Base-by-base conservation (phyloP, 2,797 vertebrate genomes). In the Spea hammondii region DNA sequence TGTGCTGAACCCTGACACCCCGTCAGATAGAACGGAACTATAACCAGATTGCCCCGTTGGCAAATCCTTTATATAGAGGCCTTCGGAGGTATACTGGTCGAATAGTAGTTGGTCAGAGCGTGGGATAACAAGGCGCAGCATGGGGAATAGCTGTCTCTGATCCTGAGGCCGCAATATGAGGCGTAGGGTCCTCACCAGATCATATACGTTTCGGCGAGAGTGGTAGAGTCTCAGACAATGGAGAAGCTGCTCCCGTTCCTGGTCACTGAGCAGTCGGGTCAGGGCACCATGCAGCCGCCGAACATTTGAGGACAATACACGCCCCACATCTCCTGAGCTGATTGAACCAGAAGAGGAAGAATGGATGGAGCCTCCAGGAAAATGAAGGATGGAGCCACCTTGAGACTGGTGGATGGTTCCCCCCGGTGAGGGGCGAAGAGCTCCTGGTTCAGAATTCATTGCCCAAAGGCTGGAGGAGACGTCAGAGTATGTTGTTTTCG, bases 61-160 rank as follows among this genome's bases (percentile, higher is more conserved):
- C 54, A 77, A n/a, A 53, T 93, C 88, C 76, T 93, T 94, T 65
- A 98, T 83, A 84, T 96, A 98, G 59, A 95, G 94, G 60, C 97
- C 97, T 87, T 98, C 95, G 0, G 96, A 95, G 0, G 97, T 99
- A 88, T 99, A 98, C 83, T 96, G 97, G 85, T 99, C 97, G 82
- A 99, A 99, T 72, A 99, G 94, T 1, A 98, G 93, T 93, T 99
- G 97, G 88, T 99, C 97, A 0, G 97, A 97, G 81, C 96, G 94
- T 9, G 97, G 97, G 83, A 98, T 95, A 83, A 98, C 97, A 79
- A 97, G 90, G 13, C 97, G 93, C 80, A 99, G 91, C 94, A 99
- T 93, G 83, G 97, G 97, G 75, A 99, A 91, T 70, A 99, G 95
- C 87, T 97, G 96, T 51, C 96, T 89, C 85, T 98, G 96, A 86